Evolutionary conservation across 1,140 invertebrate genomes (phyloP).

Genomic region (Brachionus koreanus): DNA sequence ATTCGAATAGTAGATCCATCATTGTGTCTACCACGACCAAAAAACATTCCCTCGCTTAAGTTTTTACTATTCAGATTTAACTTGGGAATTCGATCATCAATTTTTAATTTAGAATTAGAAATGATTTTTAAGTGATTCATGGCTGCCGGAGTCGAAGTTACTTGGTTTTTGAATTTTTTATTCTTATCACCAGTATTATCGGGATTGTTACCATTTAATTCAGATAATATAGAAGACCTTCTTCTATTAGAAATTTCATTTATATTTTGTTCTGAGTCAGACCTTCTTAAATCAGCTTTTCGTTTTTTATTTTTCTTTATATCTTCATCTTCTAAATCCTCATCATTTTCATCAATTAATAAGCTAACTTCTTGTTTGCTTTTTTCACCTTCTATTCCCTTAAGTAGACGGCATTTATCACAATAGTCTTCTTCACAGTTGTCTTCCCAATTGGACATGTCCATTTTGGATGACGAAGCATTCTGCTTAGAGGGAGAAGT

Average conservation of each 20-base stretch:
- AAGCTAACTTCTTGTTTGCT: slow-evolving; percentile 11
- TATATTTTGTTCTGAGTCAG: slow-evolving; percentile 12
- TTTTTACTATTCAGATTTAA: background rate
- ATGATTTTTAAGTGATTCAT: background rate
- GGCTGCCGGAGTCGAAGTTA: slow-evolving; percentile 20
- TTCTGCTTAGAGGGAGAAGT: background rate
- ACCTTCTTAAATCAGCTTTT: background rate
- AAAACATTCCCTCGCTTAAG: slow-evolving; percentile 17
- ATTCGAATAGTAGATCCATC: slow-evolving; percentile 50
- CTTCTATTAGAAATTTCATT: background rate
- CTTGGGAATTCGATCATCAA: background rate
- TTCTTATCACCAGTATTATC: background rate
- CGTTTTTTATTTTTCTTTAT: slow-evolving; percentile 5
- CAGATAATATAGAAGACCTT: slow-evolving; percentile 16
- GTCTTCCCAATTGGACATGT: background rate
- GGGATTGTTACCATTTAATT: background rate
- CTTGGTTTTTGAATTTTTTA: slow-evolving; percentile 38
- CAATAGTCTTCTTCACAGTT: background rate
- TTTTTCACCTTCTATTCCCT: background rate
- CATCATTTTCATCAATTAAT: background rate
- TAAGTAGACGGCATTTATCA: background rate
- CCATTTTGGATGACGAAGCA: background rate
- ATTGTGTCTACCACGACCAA: background rate
- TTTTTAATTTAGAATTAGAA: background rate
- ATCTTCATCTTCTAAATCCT: background rate